Evolutionary conservation across 2,888 invertebrate genomes (phyloP), one percentile per base, ranked within the genome.

Genomic region (Pandemis heparana): DNA sequence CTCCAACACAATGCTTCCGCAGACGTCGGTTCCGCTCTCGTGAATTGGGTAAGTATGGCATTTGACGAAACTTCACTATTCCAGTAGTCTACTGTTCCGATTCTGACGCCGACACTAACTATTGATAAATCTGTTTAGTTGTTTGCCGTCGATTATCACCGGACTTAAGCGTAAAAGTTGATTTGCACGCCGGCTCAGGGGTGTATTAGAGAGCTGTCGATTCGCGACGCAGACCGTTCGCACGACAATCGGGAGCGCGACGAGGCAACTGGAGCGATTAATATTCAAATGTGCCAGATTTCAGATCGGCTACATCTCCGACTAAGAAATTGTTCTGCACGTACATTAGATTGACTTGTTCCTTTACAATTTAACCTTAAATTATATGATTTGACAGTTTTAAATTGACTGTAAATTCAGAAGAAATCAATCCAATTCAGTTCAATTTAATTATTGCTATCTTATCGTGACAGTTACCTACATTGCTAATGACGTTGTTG

Each of bases 61-160:
- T 90, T 92, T 89, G 89, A 87, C 88, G 89, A 94, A 92, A 91
- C 91, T 92, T 92, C 92, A 91, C 93, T 92, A 92, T 92, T 93
- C 87, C 89, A 85, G 86, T 83, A 89, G 77, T 83, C 89, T 81
- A 89, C 87, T 90, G 90, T 84, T 78, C 79, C 78, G 78, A 79
- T 78, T 79, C 63, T 72, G 75, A 53, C 82, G 84, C 78, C 83
- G 83, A 83, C 84, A 87, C 85, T 85, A 83, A 85, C 83, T 85
- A 89, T 85, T 82, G 79, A 75, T 80, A 80, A 84, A 75, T 67
- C 70, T 69, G 70, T 75, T 83, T 80, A 83, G 85, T 88, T 91
- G 88, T 91, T 91, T 91, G 85, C 86, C 77, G 75, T 80, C 86
- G 85, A 91, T 91, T 92, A 88, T 89, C 78, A 82, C 85, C 89